Percentiles rank a stretch among this genome's conserved stretches.
Evolutionary conservation across 2,113 vertebrate genomes (phyloP).

Genomic region (Emberiza fucata): DNA sequence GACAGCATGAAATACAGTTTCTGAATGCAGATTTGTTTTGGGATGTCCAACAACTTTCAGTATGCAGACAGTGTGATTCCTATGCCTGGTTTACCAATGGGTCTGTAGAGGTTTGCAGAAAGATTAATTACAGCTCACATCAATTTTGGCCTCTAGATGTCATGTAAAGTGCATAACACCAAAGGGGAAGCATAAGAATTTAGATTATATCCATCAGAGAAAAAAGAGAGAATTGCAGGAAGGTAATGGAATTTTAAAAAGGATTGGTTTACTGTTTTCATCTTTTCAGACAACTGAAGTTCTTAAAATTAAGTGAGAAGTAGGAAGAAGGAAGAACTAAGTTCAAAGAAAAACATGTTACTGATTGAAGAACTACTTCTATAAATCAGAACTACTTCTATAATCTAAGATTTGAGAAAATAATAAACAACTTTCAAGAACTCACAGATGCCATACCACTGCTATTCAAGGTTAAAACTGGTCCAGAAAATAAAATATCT

Average conservation of each 20-base stretch:
- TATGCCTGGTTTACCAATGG: conserved; percentile 28
- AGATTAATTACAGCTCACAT: conserved; percentile 74
- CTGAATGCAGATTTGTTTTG: conserved; percentile 63
- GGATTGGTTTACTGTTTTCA: background rate
- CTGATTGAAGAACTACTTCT: background rate
- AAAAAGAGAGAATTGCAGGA: background rate
- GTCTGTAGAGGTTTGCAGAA: conserved; percentile 58
- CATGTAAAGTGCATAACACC: conserved; percentile 69
- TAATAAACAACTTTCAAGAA: background rate
- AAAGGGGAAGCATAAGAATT: conserved; percentile 62
- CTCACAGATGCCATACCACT: background rate
- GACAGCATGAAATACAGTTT: conserved; percentile 9
- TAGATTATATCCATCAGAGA: conserved; percentile 49
- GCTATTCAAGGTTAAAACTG: background rate
- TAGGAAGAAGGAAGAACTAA: conserved; percentile 20
- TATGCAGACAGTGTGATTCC: conserved; percentile 64
- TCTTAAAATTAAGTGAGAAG: background rate
- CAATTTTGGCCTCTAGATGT: conserved; percentile 76
- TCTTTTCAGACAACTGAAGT: background rate
- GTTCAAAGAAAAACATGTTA: background rate
- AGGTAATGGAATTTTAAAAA: conserved; percentile 16
- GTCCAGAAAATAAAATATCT: background rate
- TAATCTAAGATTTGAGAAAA: conserved; percentile 32
- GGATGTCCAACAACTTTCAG: conserved; percentile 53
- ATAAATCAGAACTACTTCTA: conserved; percentile 16